These are phyloP conservation scores for Andrena trimmerana DNA, from an alignment of 2,888 invertebrate genomes.

Conservation along the genomic window DNA sequence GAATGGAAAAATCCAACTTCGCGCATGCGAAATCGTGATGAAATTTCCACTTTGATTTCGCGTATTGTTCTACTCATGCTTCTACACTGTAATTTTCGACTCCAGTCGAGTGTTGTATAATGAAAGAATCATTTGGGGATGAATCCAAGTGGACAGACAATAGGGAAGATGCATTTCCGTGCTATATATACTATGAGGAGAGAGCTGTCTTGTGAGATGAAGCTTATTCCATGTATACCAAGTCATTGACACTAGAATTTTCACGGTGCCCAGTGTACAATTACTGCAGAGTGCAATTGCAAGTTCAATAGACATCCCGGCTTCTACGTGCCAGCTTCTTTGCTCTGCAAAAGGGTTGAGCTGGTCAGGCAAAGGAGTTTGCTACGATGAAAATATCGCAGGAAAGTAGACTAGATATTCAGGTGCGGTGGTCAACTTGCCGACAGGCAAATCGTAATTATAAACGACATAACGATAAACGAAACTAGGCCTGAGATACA, in stretches of 20 bases:
- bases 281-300: too few relatives aligned
- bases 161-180: neutral
- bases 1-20: neutral
- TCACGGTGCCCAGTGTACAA: too few relatives aligned
- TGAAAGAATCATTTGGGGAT: neutral
- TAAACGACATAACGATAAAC: conserved; percentile 70
- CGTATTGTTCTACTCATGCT: too few relatives aligned
- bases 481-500: conserved; percentile 75
- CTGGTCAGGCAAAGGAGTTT: neutral
- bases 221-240: too few relatives aligned
- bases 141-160: neutral
- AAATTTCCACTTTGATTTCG: too few relatives aligned
- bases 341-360: neutral
- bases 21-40: neutral
- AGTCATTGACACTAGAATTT: too few relatives aligned
- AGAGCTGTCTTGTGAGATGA: neutral
- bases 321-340: too few relatives aligned
- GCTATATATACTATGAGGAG: neutral
- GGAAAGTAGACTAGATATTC: neutral
- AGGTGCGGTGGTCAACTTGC: conserved; percentile 19
- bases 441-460: conserved; percentile 35
- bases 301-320: too few relatives aligned
- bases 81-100: neutral
- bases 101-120: neutral
- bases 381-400: neutral